Conservation (phyloP, 23 tunicate genomes). For the Aplidium turbinatum region DNA sequence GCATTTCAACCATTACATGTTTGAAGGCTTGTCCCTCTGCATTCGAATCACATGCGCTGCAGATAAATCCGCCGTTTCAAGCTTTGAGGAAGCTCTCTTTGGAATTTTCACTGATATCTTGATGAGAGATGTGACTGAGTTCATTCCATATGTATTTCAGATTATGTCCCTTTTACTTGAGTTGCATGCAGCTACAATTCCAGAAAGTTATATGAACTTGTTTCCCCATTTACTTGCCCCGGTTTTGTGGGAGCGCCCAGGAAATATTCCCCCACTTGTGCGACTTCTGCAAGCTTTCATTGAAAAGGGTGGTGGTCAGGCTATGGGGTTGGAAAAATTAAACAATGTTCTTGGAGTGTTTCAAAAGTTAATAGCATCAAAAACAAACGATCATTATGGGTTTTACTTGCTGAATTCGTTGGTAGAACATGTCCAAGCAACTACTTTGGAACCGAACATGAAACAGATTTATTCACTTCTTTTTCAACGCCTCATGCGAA, state of each 20-base stretch:
- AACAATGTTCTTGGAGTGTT: conserved; percentile 80
- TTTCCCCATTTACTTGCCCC: conserved; percentile 81
- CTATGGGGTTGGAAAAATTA: conserved; percentile 55
- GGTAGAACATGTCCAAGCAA: conserved; percentile 55
- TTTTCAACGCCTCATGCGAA: conserved; percentile 68
- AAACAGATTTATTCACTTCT: conserved; percentile 70
- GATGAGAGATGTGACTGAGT: conserved; percentile 79
- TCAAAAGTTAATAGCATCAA: conserved; percentile 91
- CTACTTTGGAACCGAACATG: conserved; percentile 44
- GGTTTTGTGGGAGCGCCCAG: conserved; percentile 89
- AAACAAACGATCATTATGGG: conserved; percentile 85
- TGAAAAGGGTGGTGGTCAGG: conserved; percentile 65
- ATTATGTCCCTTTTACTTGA: conserved; percentile 90
- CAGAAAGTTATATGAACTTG: conserved; percentile 74
- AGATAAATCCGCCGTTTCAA: conserved; percentile 50
- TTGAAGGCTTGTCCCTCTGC: conserved; percentile 80
- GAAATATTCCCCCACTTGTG: conserved; percentile 84
- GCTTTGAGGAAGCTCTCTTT: conserved; percentile 82
- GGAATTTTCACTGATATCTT: conserved; percentile 72
- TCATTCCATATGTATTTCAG: conserved; percentile 98
- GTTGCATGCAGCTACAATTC: conserved; percentile 76
- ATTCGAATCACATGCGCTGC: conserved; percentile 76
- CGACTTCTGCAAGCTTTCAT: conserved; percentile 85
- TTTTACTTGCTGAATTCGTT: conserved; percentile 72
- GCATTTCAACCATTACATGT: conserved; percentile 91